A percentile compares a stretch with the other conserved stretches of the same genome.
Conservation (phyloP, 1,140 invertebrate species). For the Saccostrea glomerata region DNA sequence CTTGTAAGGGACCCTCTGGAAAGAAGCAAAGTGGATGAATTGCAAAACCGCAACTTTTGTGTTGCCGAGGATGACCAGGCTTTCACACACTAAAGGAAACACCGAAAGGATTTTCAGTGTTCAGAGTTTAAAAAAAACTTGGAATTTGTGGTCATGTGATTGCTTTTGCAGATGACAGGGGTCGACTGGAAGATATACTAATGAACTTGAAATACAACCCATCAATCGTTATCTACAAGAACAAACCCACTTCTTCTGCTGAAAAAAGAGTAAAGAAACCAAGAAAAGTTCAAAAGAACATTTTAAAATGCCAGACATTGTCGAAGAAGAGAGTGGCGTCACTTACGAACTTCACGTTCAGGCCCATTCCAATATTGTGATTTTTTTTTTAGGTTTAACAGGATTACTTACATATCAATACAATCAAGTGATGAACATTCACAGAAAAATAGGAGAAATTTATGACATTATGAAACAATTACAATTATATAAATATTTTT, state of each 20-base stretch:
- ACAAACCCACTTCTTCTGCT: not conserved
- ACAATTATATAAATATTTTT: too few species aligned
- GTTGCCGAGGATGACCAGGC: not conserved
- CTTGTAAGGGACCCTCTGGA: not conserved
- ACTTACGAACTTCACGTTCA: too few species aligned
- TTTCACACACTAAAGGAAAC: not conserved
- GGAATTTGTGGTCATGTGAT: conserved; percentile 37
- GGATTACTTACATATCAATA: too few species aligned
- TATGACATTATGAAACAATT: too few species aligned
- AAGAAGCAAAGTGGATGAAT: not conserved
- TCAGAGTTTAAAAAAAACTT: conserved; percentile 24
- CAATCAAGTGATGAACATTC: too few species aligned
- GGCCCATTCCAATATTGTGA: too few species aligned
- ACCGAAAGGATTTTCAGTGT: not conserved
- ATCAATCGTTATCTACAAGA: not conserved
- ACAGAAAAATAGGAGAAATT: too few species aligned
- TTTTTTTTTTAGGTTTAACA: too few species aligned
- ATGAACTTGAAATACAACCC: conserved; percentile 37
- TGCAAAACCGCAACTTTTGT: too few species aligned
- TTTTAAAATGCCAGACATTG: not conserved
- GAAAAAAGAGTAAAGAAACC: conserved; percentile 29
- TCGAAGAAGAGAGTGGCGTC: not conserved
- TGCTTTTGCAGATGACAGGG: conserved; percentile 43
- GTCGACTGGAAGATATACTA: conserved; percentile 40
- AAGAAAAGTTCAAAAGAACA: not conserved